These are phyloP conservation scores for Strigamia crassipes DNA, from an alignment of 2,888 invertebrate species.

Conservation along the genomic window DNA sequence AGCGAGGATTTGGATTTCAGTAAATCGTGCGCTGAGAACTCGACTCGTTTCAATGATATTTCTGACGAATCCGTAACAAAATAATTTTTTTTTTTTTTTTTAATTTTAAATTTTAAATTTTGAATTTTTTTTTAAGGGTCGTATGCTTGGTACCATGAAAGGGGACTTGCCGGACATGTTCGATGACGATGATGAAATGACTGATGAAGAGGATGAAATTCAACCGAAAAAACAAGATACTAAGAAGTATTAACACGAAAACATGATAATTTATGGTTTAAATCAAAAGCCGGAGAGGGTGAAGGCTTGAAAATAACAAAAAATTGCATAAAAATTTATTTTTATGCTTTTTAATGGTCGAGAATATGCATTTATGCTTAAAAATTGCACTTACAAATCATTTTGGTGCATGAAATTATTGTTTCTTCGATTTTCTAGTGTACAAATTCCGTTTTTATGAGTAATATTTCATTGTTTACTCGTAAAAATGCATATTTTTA, in stretches of 20 bases:
- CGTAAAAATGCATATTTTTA: no score
- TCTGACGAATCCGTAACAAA: slow-evolving; percentile 69
- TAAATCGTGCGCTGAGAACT: slow-evolving; percentile 56
- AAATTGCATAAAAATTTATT: no score
- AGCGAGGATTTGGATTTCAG: slow-evolving; percentile 72
- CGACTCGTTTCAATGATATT: slow-evolving; percentile 60
- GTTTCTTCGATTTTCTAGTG: no score
- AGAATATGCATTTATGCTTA: no score
- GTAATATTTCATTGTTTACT: no score
- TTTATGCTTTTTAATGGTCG: no score
- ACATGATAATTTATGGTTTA: neutral
- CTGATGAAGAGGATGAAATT: slow-evolving; percentile 64
- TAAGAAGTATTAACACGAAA: slow-evolving; percentile 49
- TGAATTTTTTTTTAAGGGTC: neutral
- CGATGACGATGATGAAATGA: slow-evolving; percentile 69
- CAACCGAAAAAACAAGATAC: slow-evolving; percentile 55
- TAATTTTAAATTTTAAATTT: neutral
- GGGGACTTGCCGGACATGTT: slow-evolving; percentile 82
- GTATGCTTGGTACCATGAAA: slow-evolving; percentile 74
- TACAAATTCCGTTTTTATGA: no score
- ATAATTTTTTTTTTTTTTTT: neutral
- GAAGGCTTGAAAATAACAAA: neutral
- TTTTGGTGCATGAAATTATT: no score
- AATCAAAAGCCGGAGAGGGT: no score
- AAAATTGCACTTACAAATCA: no score